Conservation (phyloP, 92 coral and sea anemone genomes). For the Muricea muricata region DNA sequence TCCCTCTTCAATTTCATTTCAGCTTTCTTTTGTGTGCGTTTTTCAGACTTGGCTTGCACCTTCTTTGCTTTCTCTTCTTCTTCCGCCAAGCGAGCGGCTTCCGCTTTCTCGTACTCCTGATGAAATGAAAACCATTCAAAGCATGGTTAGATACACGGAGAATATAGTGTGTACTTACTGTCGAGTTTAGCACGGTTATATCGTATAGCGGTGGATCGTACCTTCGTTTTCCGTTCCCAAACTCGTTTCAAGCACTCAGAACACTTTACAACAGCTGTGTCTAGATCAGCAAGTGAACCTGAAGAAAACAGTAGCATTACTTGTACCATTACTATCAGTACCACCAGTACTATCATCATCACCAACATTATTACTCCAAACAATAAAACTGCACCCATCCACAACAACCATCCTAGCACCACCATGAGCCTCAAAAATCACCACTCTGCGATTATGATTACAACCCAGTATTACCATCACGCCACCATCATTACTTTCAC, state of each 20-base stretch:
- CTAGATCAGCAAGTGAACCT: conserved; percentile 96
- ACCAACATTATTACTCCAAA: background rate
- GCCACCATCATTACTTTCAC: background rate
- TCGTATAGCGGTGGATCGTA: background rate
- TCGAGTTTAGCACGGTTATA: too few species aligned
- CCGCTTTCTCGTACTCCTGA: conserved; percentile 83
- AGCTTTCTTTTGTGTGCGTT: conserved; percentile 61
- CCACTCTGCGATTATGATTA: too few species aligned
- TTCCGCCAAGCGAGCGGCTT: conserved; percentile 62
- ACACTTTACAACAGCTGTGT: conserved; percentile 78
- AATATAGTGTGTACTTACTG: background rate
- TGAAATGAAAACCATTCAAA: background rate
- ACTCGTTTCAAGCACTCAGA: conserved; percentile 76
- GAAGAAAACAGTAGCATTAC: background rate
- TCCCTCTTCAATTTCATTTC: conserved; percentile 60
- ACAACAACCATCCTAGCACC: too few species aligned
- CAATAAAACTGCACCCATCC: background rate
- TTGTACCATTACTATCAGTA: background rate
- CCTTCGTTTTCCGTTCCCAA: conserved; percentile 84
- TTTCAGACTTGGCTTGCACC: conserved; percentile 62
- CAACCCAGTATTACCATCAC: too few species aligned
- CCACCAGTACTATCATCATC: background rate
- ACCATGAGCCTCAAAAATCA: too few species aligned
- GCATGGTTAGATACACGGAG: background rate
- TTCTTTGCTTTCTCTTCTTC: conserved; percentile 71